Base-by-base conservation (phyloP, 1,140 invertebrate species). In the Drosophila nasuta region DNA sequence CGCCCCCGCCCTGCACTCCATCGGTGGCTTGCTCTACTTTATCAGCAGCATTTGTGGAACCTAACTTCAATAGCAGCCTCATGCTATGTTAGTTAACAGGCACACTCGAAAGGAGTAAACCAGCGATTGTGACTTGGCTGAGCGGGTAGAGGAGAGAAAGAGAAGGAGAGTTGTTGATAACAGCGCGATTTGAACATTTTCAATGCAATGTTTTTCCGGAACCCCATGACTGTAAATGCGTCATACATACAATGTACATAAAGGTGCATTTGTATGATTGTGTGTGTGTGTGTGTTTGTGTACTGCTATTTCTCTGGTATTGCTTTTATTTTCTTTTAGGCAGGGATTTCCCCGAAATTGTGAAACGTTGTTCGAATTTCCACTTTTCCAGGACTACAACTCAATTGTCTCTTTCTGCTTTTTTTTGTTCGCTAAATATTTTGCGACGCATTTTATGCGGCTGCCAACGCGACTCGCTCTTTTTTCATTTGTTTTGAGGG, bases 371-470 rank as follows among this genome's bases (percentile, higher is more conserved):
- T 10, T 81, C 77, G 48, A 67, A 68, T 74, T 85, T 70, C 66
- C 65, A 66, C 66, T 56, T 58, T 65, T 65, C 43, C 62, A 58
- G 43, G 30, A 46, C 8, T 28, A 46, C 38, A 45, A 25, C 20
- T 25, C 57, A 20, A 43, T 45, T 73, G 13, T 20, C 51, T 60
- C 25, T 62, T 87, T 82, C 68, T 77, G 48, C 82, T 82, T 82
- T 62, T 56, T 69, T 79, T 77, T 20, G 54, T 58, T 59, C 60
- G 70, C 65, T 51, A 77, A 81, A 70, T 77, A 82, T 78, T 83
- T 88, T 88, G 81, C 85, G 81, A 79, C 83, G 83, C 83, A 88
- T 89, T 89, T 88, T 81, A 69, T 81, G 64, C 67, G 79, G 25
- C 54, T 77, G 57, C 48, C 57, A 67, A 35, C 7, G 17, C 63